Percentiles rank a stretch among this genome's conserved stretches.
Conservation (phyloP, 2,797 vertebrate genomes). For the Dendrocincla tyrannina region DNA sequence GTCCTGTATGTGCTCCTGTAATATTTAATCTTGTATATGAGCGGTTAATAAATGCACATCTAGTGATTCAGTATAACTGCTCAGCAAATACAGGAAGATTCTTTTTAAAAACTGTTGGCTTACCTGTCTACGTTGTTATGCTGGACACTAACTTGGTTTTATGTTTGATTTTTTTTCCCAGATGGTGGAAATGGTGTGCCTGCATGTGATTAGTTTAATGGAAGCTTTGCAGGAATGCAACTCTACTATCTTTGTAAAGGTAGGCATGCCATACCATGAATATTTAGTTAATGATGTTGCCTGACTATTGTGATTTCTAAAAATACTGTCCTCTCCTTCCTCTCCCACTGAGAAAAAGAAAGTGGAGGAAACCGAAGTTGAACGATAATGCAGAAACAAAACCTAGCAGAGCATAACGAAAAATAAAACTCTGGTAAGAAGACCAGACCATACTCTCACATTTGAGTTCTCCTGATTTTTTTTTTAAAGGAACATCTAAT, state of each 20-base stretch:
- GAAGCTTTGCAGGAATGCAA: slow-evolving; percentile 98
- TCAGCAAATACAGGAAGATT: neutral
- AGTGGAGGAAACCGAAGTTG: neutral
- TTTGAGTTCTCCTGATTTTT: neutral
- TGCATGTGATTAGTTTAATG: slow-evolving; percentile 98
- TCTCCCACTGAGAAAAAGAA: neutral
- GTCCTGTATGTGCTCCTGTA: neutral
- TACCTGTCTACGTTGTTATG: neutral
- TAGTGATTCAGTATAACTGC: neutral
- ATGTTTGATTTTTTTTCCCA: slow-evolving; percentile 62
- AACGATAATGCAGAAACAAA: neutral
- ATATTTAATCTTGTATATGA: neutral
- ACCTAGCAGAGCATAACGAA: neutral
- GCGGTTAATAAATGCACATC: neutral
- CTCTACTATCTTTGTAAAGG: slow-evolving; percentile 99
- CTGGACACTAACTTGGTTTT: slow-evolving; percentile 11
- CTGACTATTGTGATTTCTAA: neutral
- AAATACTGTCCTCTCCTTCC: neutral
- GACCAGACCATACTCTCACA: neutral
- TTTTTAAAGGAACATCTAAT: neutral
- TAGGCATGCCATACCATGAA: slow-evolving; percentile 63
- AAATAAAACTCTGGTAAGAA: neutral
- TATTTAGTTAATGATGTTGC: neutral
- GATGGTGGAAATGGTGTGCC: slow-evolving; percentile 99
- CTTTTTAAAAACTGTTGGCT: neutral